These are phyloP conservation scores for Acyrthosiphon pisum DNA, from an alignment of 1,140 invertebrate genomes.

Conservation along the genomic window DNA sequence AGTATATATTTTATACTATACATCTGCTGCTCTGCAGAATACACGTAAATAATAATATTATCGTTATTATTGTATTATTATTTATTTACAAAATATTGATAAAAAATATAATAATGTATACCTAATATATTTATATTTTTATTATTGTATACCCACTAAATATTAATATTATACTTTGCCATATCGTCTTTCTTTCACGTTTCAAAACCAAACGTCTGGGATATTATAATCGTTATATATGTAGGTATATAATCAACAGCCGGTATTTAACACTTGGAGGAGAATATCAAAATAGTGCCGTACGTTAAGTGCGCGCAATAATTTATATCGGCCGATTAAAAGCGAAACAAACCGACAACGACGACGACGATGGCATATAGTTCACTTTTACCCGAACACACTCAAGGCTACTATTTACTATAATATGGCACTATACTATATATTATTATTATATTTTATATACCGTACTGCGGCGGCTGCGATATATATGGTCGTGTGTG, in stretches of 20 bases:
- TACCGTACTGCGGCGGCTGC: background rate
- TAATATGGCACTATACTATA: background rate
- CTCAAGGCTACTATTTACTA: slow-evolving; percentile 40
- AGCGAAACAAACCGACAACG: slow-evolving; percentile 20
- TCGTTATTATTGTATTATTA: no score
- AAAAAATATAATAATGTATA: no score
- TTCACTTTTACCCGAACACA: slow-evolving; percentile 53
- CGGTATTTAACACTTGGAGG: background rate
- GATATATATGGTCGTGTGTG: background rate
- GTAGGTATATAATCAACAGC: background rate
- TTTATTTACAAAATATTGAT: no score
- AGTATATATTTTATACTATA: background rate
- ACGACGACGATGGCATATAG: background rate
- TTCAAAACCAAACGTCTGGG: background rate
- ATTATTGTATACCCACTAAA: background rate
- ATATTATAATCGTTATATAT: background rate
- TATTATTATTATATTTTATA: background rate
- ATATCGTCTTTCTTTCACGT: background rate
- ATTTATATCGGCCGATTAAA: slow-evolving; percentile 42
- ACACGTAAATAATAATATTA: no score
- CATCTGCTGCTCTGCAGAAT: background rate
- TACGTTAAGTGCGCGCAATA: background rate
- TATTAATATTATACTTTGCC: background rate
- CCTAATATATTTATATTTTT: background rate
- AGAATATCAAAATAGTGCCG: background rate